Conservation (phyloP, 2,888 invertebrate genomes). For the Mimumesa dahlbomi region DNA sequence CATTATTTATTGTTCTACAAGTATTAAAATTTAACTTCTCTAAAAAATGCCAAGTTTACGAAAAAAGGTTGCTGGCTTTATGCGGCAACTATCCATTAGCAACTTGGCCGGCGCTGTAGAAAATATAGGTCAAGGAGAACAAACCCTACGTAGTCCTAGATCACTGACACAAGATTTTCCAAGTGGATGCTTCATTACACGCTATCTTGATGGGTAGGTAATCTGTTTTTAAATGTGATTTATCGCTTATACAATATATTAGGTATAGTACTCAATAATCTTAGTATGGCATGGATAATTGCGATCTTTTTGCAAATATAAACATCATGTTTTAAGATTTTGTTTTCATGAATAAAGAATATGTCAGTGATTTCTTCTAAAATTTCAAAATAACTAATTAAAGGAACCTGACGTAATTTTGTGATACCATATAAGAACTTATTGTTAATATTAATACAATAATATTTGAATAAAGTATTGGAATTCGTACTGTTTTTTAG, state of each 20-base stretch:
- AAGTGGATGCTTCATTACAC: slow-evolving; percentile 85
- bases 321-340: too few species aligned
- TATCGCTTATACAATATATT: too few species aligned
- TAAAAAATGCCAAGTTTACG: slow-evolving; percentile 85
- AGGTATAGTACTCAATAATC: too few species aligned
- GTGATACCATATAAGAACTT: background rate
- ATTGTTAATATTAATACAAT: slow-evolving; percentile 1
- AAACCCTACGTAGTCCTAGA: slow-evolving; percentile 83
- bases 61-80: slow-evolving; percentile 87
- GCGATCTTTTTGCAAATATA: too few species aligned
- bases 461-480: background rate
- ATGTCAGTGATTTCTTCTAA: too few species aligned
- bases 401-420: too few species aligned
- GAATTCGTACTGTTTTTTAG: slow-evolving; percentile 61
- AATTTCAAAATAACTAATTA: too few species aligned
- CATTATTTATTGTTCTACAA: slow-evolving; percentile 28
- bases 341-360: too few species aligned
- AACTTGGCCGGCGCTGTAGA: slow-evolving; percentile 75
- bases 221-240: too few species aligned
- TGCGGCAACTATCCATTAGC: slow-evolving; percentile 86
- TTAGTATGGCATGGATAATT: too few species aligned
- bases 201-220: slow-evolving; percentile 87
- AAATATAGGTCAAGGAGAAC: slow-evolving; percentile 72
- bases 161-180: slow-evolving; percentile 77
- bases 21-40: slow-evolving; percentile 26